Evolutionary conservation across 2,888 invertebrate species (phyloP).

Genomic region (Drosophila aldrichi): DNA sequence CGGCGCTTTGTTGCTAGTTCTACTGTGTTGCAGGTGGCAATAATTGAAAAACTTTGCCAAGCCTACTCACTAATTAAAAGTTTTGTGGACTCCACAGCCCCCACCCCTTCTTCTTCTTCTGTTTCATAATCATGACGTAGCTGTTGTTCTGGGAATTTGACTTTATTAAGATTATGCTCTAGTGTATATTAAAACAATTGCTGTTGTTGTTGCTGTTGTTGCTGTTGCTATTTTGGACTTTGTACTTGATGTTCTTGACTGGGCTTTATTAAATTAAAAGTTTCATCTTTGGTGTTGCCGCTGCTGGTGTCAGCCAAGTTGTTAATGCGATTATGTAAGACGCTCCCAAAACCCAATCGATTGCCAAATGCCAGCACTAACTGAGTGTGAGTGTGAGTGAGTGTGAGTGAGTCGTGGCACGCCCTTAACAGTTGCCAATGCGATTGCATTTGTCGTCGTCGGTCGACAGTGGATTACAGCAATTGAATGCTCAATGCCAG

Average conservation of each 20-base stretch:
- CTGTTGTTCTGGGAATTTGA: slow-evolving; percentile 53
- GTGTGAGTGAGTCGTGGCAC: background rate
- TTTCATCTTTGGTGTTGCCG: slow-evolving; percentile 29
- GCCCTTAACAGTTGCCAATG: slow-evolving; percentile 33
- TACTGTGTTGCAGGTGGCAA: slow-evolving; percentile 66
- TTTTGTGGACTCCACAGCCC: slow-evolving; percentile 42
- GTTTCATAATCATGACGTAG: slow-evolving; percentile 37
- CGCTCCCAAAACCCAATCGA: slow-evolving; percentile 36
- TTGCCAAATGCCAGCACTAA: slow-evolving; percentile 22
- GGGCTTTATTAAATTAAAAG: slow-evolving; percentile 70
- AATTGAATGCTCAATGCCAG: slow-evolving; percentile 43
- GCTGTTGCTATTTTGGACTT: slow-evolving; percentile 21
- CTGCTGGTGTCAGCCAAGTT: slow-evolving; percentile 43
- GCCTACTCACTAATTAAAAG: slow-evolving; percentile 75
- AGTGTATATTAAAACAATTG: slow-evolving; percentile 33
- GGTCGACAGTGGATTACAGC: slow-evolving; percentile 54
- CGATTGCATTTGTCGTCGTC: slow-evolving; percentile 30
- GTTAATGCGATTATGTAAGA: slow-evolving; percentile 61
- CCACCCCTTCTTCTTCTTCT: slow-evolving; percentile 6
- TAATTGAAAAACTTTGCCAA: slow-evolving; percentile 76
- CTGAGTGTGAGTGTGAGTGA: background rate
- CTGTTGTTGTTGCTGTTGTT: slow-evolving; percentile 4
- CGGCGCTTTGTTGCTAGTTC: background rate
- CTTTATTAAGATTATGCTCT: slow-evolving; percentile 51
- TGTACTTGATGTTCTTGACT: slow-evolving; percentile 18